These are phyloP conservation scores for Volucella inflata DNA, from an alignment of 2,888 invertebrate genomes.

Conservation along the genomic window DNA sequence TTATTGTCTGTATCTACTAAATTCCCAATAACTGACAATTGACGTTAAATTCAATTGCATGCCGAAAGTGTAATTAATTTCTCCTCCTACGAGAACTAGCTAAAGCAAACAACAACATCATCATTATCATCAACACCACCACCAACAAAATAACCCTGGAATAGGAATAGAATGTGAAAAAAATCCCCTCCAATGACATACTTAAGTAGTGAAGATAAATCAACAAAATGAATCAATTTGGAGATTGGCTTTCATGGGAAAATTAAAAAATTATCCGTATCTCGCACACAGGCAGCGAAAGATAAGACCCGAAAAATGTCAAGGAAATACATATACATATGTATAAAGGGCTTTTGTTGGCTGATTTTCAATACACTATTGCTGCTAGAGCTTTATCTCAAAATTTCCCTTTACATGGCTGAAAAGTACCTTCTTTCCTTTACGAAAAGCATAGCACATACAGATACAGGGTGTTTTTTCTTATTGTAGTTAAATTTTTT, in stretches of 20 bases:
- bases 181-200: constrained; percentile 48
- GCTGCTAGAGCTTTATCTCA: too few relatives aligned
- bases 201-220: constrained; percentile 29
- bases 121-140: neutral
- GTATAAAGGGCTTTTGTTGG: constrained; percentile 4
- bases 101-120: neutral
- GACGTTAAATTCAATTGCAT: constrained; percentile 38
- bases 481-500: too few relatives aligned
- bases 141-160: neutral
- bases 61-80: constrained; percentile 33
- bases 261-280: constrained; percentile 36
- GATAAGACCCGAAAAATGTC: neutral
- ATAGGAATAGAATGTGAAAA: neutral
- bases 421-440: too few relatives aligned
- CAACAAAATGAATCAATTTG: constrained; percentile 46
- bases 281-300: neutral
- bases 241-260: constrained; percentile 47
- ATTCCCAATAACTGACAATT: neutral
- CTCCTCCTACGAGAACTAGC: constrained; percentile 21
- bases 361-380: too few relatives aligned
- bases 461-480: too few relatives aligned
- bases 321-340: too few relatives aligned
- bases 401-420: too few relatives aligned
- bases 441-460: too few relatives aligned
- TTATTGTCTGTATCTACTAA: neutral